Conservation (phyloP, 1,140 invertebrate species). For the Riptortus pedestris region DNA sequence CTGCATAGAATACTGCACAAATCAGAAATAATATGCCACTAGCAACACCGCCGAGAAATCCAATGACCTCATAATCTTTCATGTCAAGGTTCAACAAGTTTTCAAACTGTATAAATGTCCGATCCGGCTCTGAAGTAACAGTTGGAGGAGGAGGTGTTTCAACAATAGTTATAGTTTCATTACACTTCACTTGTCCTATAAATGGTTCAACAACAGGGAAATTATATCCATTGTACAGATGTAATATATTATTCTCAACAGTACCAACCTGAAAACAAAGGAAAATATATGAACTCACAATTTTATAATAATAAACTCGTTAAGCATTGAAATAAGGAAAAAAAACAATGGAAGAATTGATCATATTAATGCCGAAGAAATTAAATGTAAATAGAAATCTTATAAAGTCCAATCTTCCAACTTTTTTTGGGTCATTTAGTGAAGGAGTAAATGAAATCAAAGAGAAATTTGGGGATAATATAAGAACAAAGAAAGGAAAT, state of each 20-base stretch:
- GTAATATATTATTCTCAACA: neutral
- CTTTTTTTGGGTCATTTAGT: too few species aligned
- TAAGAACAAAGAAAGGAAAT: too few species aligned
- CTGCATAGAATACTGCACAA: neutral
- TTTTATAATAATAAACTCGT: too few species aligned
- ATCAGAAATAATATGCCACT: neutral
- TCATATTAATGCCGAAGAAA: too few species aligned
- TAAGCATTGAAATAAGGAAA: too few species aligned
- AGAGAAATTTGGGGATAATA: too few species aligned
- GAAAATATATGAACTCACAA: neutral
- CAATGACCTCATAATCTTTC: conserved; percentile 4
- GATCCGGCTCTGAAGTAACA: neutral
- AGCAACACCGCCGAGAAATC: neutral
- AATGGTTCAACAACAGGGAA: neutral
- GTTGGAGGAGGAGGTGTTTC: neutral
- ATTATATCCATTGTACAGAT: neutral
- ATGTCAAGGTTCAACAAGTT: neutral
- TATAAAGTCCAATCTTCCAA: too few species aligned
- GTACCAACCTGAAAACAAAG: neutral
- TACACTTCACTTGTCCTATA: neutral
- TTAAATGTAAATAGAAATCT: too few species aligned
- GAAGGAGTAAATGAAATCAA: too few species aligned
- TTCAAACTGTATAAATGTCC: neutral
- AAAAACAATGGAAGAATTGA: too few species aligned
- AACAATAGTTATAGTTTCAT: neutral